Conservation (phyloP, 1,140 invertebrate genomes). For the Dendroctonus ponderosae region DNA sequence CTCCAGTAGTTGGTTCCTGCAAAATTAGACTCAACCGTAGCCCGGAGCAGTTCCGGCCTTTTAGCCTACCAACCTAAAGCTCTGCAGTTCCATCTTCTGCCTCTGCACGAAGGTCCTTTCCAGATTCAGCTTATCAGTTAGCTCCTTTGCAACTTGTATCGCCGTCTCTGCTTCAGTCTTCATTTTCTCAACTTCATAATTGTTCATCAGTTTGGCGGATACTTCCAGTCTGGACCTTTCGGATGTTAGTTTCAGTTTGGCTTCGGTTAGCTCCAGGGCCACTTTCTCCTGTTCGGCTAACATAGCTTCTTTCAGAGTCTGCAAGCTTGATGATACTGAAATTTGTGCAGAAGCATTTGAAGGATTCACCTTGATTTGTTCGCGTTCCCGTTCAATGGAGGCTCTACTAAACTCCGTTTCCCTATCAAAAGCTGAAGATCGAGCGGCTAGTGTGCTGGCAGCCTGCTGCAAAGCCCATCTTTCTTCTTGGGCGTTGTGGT, state of each 20-base stretch:
- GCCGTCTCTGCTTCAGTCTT: slow-evolving; percentile 53
- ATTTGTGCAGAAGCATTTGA: neutral
- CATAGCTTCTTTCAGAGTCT: slow-evolving; percentile 51
- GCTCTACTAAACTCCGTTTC: slow-evolving; percentile 49
- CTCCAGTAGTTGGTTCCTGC: slow-evolving; percentile 16
- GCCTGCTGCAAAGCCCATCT: slow-evolving; percentile 49
- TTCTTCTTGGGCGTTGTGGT: slow-evolving; percentile 48
- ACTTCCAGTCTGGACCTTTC: slow-evolving; percentile 53
- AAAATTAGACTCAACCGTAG: neutral
- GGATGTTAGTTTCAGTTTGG: slow-evolving; percentile 48
- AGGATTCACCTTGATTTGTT: slow-evolving; percentile 45
- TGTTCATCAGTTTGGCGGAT: slow-evolving; percentile 46
- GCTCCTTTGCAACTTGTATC: slow-evolving; percentile 53
- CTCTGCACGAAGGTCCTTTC: slow-evolving; percentile 51
- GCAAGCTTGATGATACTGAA: slow-evolving; percentile 21
- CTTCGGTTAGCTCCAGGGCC: slow-evolving; percentile 51
- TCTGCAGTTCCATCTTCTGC: slow-evolving; percentile 51
- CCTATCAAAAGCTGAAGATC: slow-evolving; percentile 52
- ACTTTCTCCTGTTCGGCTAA: slow-evolving; percentile 51
- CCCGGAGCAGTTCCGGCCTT: neutral
- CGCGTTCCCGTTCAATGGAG: slow-evolving; percentile 52
- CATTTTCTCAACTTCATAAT: slow-evolving; percentile 47
- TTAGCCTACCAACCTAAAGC: slow-evolving; percentile 25
- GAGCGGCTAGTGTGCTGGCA: slow-evolving; percentile 43
- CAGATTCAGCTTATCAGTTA: slow-evolving; percentile 51